Base-by-base conservation (phyloP, 1,140 invertebrate species). In the Lepidostoma basale region DNA sequence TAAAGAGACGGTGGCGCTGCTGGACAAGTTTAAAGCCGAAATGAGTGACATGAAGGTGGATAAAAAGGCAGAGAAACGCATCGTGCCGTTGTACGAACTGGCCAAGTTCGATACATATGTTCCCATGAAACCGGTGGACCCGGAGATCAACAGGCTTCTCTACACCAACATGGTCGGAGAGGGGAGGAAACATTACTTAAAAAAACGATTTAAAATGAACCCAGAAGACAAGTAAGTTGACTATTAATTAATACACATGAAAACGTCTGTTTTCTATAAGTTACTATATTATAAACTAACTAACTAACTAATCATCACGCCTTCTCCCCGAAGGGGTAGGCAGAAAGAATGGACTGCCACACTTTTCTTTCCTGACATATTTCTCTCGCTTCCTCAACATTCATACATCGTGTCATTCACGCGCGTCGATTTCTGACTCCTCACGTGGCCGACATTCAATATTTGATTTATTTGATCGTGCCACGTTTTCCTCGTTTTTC, bases 141-240 rank as follows among this genome's bases (percentile, higher is more conserved):
- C 77, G 16, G 76, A 79, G 52, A 72, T 80, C 0, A 28, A 75
- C 16, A 68, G 78, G 12, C 62, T 81, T 23, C 52, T 81, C 3
- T 78, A 79, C 23, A 74, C 72, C 3, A 77, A 77, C 40, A 76
- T 76, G 9, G 78, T 78, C 23, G 80, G 79, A 58, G 77, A 77
- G 0, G 78, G 77, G 3, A 74, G 72, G 0, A 60, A 74, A 20
- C 72, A 54, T 42, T 82, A 81, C 69, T 71, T 81, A 1, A 78
- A 78, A 33, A 75, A 74, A 5, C 75, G 79, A 54, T 76, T 78
- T 52, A 78, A 79, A 62, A 79, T 80, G 70, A 39, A 74, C n/a
- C 79, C 80, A 0, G 79, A 81, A 54, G 79, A 82, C 1, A 82
- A 77, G 80, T 81, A 73, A 72, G 74, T 25, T 22, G n/a, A 25